Evolutionary conservation across 37 sponge, comb jelly and placozoan genomes (phyloP), one percentile per base, ranked within the genome.

Genomic region (Spongia lamella): DNA sequence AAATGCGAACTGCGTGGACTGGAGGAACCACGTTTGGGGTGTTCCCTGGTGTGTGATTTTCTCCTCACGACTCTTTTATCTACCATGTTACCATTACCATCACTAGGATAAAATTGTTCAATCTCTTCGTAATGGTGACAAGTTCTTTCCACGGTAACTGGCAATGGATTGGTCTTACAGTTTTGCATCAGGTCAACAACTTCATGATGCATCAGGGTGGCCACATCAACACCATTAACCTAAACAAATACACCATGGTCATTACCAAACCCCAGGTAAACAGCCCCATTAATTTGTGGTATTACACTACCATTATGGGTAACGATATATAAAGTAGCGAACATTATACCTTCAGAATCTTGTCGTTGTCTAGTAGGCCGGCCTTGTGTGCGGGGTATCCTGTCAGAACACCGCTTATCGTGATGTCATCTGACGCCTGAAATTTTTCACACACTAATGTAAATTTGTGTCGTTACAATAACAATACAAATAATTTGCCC

Each of bases 341-440:
- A 22, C 0, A 21, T 43, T 49, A 27, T 60, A 90, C 91, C 87
- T 90, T 64, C 6, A 90, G 43, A 30, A 90, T 85, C 30, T 73
- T 82, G 71, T 90, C 91, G 25, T 79, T 79, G 7, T 83, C 75
- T 61, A 66, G n/a, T 7, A 90, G 35, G 1, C 91, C 91, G 11
- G 87, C 86, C 26, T 61, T 76, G 38, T 59, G 64, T 20, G 81
- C 91, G 21, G 83, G 78, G 15, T 72, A 78, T 20, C 79, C 78
- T 35, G 56, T 51, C 17, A 81, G 53, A 3, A 87, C 88, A 20
- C 71, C 56, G 53, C 81, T 87, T 27, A 87, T 80, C 32, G 47
- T 38, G 62, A 75, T 60, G 38, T 75, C 37, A 5, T 57, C 76
- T 7, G 61, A 59, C 37, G 29, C 60, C 47, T 65, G 65, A 56